Conservation (phyloP, 2,797 vertebrate species). For the Nasua narica region DNA sequence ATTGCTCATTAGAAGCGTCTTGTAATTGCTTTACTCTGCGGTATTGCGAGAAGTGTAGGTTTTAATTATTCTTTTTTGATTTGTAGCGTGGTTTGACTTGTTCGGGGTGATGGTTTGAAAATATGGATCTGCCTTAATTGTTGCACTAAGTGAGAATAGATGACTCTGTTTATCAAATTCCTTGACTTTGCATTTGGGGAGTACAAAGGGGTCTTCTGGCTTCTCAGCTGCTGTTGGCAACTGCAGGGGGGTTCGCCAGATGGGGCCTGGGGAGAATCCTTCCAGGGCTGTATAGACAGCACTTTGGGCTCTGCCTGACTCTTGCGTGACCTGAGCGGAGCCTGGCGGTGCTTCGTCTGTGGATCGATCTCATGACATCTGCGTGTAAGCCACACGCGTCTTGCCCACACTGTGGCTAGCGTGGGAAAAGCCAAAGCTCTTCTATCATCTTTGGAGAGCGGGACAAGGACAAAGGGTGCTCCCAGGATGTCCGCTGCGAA, state of each 20-base stretch:
- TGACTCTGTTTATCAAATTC: not conserved
- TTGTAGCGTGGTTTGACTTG: conserved; percentile 8
- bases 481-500: not conserved
- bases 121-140: not conserved
- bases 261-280: not conserved
- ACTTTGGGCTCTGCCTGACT: not conserved
- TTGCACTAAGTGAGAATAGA: not conserved
- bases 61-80: conserved; percentile 69
- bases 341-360: rapidly evolving
- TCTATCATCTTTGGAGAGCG: not conserved
- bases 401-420: not conserved
- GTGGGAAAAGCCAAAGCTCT: too few species aligned
- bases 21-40: conserved; percentile 63
- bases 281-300: not conserved
- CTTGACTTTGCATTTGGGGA: not conserved
- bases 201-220: not conserved
- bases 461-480: rapidly evolving
- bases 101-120: not conserved
- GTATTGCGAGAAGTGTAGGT: not conserved
- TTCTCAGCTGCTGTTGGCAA: not conserved
- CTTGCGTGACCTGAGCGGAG: rapidly evolving
- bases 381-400: too few species aligned
- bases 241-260: rapidly evolving
- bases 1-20: conserved; percentile 72
- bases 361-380: not conserved